A percentile compares a stretch with the other conserved stretches of the same genome.
These are phyloP conservation scores for Stenichneumon culpator DNA, from an alignment of 2,888 invertebrate species.

Conservation along the genomic window DNA sequence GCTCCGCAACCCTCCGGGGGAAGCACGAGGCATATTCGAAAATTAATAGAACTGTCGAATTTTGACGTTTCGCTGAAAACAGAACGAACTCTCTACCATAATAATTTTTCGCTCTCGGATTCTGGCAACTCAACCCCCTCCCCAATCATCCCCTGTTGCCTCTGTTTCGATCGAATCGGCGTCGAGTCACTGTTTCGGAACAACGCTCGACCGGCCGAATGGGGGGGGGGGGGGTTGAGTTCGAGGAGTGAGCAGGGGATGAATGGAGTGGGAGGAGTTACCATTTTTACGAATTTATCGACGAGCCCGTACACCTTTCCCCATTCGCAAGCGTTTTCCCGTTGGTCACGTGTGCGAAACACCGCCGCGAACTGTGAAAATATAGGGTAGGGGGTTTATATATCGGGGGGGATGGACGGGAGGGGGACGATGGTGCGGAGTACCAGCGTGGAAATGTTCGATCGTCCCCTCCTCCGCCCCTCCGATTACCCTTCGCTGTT, in stretches of 20 bases:
- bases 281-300: conserved; percentile 67
- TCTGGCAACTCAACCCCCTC: background rate
- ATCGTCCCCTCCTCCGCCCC: conserved; percentile 38
- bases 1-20: background rate
- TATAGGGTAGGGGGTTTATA: background rate
- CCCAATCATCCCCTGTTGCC: background rate
- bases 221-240: background rate
- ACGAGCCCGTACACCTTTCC: conserved; percentile 54
- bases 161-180: conserved; percentile 43
- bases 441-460: conserved; percentile 63
- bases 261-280: conserved; percentile 33
- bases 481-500: conserved; percentile 50
- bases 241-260: conserved; percentile 4
- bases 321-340: conserved; percentile 55
- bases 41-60: conserved; percentile 80
- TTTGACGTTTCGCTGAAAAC: conserved; percentile 74
- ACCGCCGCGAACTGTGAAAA: conserved; percentile 36
- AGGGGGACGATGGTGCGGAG: conserved; percentile 48
- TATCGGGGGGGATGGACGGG: background rate
- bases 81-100: conserved; percentile 33
- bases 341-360: conserved; percentile 56
- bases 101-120: conserved; percentile 27
- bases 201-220: background rate
- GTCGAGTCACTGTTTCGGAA: conserved; percentile 56
- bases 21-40: conserved; percentile 66